phyloP scores from a whole-genome alignment of 2,888 invertebrate species.

The Eupithecia centaureata region DNA sequence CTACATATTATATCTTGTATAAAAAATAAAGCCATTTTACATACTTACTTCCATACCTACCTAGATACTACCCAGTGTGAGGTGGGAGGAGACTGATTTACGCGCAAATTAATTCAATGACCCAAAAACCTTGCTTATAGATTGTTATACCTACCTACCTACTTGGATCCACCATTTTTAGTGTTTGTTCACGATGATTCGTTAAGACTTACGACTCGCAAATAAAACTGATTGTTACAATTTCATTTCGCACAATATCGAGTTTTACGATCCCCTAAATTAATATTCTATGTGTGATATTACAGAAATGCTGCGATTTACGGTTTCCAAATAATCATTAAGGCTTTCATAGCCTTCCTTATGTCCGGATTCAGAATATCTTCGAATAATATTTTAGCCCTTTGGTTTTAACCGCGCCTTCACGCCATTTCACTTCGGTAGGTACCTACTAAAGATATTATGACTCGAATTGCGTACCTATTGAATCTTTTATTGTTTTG shows the following conservation, averaged over 20 bases:
- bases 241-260: conserved; percentile 42
- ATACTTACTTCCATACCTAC: too few species aligned
- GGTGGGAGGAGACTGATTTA: too few species aligned
- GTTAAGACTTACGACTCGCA: conserved; percentile 6
- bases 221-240: conserved; percentile 36
- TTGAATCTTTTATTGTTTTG: too few species aligned
- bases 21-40: too few species aligned
- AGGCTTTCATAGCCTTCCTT: conserved; percentile 51
- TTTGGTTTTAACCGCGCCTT: too few species aligned
- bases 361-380: conserved; percentile 8
- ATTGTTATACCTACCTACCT: background rate
- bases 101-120: background rate
- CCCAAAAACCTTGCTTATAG: background rate
- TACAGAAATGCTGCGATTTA: conserved; percentile 45
- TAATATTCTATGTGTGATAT: conserved; percentile 48
- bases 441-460: too few species aligned
- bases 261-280: conserved; percentile 47
- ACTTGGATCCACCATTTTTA: background rate
- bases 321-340: conserved; percentile 56
- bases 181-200: background rate
- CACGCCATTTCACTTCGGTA: too few species aligned
- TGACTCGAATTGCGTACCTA: too few species aligned
- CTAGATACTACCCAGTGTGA: too few species aligned
- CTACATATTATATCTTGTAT: too few species aligned
- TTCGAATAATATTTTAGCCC: too few species aligned